Base-by-base conservation (phyloP, 2,888 invertebrate species). In the Meiosimyza decipiens region DNA sequence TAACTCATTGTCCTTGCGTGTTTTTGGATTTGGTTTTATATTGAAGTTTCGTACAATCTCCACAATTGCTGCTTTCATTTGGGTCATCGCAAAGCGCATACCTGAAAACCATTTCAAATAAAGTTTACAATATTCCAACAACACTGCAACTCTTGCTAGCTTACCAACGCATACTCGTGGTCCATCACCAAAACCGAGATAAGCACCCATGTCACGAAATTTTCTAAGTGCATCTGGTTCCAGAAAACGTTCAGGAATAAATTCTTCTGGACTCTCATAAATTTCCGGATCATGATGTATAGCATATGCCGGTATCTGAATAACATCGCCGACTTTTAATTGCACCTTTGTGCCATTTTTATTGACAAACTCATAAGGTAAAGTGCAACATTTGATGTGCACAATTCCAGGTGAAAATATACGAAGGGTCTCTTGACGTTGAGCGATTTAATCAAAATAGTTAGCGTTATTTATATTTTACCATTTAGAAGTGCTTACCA, bases 31-130 rank as follows among this genome's bases (percentile, higher is more conserved):
- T 3, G 83, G 78, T 33, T 73, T 79, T 5, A 88, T 73, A 65
- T 83, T 80, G 71, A 84, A 88, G 54, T 85, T 84, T 28, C 76
- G 78, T 0, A 88, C 18, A 57, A 87, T 74, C 71, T 83, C 82
- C n/a, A 82, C 83, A 0, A 85, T 22, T 2, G 83, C 85, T 1
- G 83, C 82, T 76, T 87, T 87, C 0, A 83, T 77, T 79, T 86
- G 87, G 0, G 79, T 75, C 18, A 82, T 3, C 4, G 85, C 87
- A 77, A 87, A 88, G 18, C 82, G 82, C 83, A 84, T 86, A 50
- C 87, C 87, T 84, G 15, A 33, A 49, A 60, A 60, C 47, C 12
- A 22, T 9, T 33, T 13, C 11, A 59, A 51, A 64, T 12, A 47
- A 3, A 13, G 1, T 33, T 4, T 57, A 13, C 9, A 62, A 33